Evolutionary conservation across 1,140 invertebrate species (phyloP), one percentile per base, ranked within the genome.

Genomic region (Belonocnema kinseyi): DNA sequence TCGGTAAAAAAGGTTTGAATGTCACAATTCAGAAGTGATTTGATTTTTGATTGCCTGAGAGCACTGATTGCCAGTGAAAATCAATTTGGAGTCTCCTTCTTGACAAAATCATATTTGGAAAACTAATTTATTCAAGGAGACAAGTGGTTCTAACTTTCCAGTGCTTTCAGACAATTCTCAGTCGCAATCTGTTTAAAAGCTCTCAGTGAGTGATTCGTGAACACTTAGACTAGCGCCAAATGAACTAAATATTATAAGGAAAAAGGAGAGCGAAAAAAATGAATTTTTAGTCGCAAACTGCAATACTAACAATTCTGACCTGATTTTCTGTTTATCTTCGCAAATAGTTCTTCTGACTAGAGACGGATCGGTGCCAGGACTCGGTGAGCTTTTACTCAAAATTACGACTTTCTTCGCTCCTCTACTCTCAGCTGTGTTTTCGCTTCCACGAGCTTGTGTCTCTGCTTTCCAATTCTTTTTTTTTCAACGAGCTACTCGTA

Each of bases 311-410:
- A 40, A 66, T 66, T 66, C 21, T 66, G 33, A 66, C 13, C 33
- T 66, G 61, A 66, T 66, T 66, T 66, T 66, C 16, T 66, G 61
- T 66, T 66, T 40, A 66, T 66, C 61, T 66, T 66, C 46, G 61
- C 61, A 66, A 66, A 66, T 66, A 66, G 61, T 66, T 66, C 61
- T 66, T 40, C 61, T 66, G 61, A 33, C 61, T 66, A 66, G 61
- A 66, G 61, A 66, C 61, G 61, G 61, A 66, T 66, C 61, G 26
- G 61, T 66, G 61, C 61, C 61, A 66, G 61, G 61, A 66, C 61
- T 66, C 61, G 61, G 61, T 66, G 61, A 66, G 61, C 61, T 66
- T 46, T 66, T 66, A 66, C 26, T 46, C 26, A 46, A 61, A 61
- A 61, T 66, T 66, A 66, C 26, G 61, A 66, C 26, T 66, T 66